Conservation (phyloP, 1,140 invertebrate genomes). For the Papilio polytes region DNA sequence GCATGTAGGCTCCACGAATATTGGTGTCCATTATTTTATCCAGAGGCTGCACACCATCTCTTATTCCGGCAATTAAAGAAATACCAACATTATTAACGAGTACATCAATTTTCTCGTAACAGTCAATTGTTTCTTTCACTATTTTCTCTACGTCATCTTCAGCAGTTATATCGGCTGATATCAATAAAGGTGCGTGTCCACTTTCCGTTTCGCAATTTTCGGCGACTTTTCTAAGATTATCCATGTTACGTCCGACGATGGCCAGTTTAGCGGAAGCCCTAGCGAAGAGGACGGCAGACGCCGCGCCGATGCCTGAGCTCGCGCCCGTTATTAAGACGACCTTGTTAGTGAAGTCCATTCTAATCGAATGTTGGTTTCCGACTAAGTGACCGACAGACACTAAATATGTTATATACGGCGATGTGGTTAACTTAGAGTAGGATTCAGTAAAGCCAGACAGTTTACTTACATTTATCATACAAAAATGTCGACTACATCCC, state of each 20-base stretch:
- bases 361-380: constrained; percentile 40
- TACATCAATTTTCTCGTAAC: constrained; percentile 87
- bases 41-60: constrained; percentile 87
- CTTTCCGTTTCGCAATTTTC: constrained; percentile 84
- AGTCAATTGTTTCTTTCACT: constrained; percentile 84
- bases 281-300: constrained; percentile 61
- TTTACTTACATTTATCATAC: not conserved
- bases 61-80: constrained; percentile 80
- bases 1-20: constrained; percentile 88
- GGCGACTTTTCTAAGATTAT: constrained; percentile 75
- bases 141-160: constrained; percentile 86
- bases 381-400: constrained; percentile 51
- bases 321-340: constrained; percentile 72
- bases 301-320: constrained; percentile 70
- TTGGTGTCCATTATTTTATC: constrained; percentile 90
- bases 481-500: no score
- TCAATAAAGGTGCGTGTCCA: constrained; percentile 73
- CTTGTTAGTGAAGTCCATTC: constrained; percentile 67
- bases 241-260: constrained; percentile 62
- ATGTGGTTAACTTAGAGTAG: constrained; percentile 27
- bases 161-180: constrained; percentile 87
- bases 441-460: not conserved
- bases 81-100: constrained; percentile 92
- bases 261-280: constrained; percentile 58
- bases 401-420: constrained; percentile 29